A percentile compares a stretch with the other conserved stretches of the same genome.
Evolutionary conservation across 2,888 invertebrate species (phyloP).

Genomic region (Lucinisca nassula): DNA sequence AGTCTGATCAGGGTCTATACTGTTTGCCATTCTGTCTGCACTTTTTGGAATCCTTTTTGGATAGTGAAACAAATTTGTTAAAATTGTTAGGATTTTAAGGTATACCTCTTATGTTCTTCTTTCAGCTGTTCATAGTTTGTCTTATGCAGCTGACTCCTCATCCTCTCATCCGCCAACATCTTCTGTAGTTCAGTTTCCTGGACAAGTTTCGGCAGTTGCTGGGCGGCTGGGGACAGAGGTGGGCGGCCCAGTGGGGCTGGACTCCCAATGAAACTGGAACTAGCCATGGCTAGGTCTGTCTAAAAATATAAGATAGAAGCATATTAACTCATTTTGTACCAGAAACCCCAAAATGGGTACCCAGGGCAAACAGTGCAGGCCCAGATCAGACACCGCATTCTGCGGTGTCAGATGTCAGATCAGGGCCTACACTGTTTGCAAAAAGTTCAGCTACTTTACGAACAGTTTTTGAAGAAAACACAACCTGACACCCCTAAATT

Average conservation of each 20-base stretch:
- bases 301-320: not conserved
- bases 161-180: constrained; percentile 86
- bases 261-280: constrained; percentile 65
- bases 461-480: too few relatives aligned
- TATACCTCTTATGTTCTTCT: constrained; percentile 86
- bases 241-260: constrained; percentile 56
- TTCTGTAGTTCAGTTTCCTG: constrained; percentile 87
- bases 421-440: too few relatives aligned
- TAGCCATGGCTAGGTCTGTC: constrained; percentile 48
- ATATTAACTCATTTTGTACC: too few relatives aligned
- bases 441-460: too few relatives aligned
- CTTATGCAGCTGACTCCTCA: constrained; percentile 87
- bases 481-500: too few relatives aligned
- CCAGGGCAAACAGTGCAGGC: not conserved
- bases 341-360: too few relatives aligned
- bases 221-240: constrained; percentile 67
- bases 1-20: too few relatives aligned
- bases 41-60: too few relatives aligned
- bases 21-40: too few relatives aligned
- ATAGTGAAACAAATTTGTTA: too few relatives aligned
- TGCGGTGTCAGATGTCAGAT: too few relatives aligned
- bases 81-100: too few relatives aligned
- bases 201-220: constrained; percentile 79
- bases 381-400: not conserved
- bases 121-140: constrained; percentile 87